phyloP scores from a whole-genome alignment of 1,140 invertebrate genomes.

The Drosophila melanica region DNA sequence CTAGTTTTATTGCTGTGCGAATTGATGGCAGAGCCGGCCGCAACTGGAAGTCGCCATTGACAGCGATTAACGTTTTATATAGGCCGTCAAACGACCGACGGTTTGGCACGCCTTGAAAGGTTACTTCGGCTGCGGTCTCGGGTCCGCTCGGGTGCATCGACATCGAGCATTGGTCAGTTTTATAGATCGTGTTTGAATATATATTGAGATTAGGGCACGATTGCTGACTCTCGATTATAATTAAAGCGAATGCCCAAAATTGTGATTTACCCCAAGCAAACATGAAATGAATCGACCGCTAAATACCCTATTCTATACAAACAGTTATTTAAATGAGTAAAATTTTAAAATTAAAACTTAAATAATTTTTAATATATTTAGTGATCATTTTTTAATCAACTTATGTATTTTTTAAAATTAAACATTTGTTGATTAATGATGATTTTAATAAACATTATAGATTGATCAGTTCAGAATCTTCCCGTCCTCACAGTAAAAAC shows the following conservation, averaged over 20 bases:
- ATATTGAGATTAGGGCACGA: conserved; percentile 7
- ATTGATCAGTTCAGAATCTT: too few species aligned
- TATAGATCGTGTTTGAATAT: conserved; percentile 2
- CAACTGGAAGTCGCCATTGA: conserved; percentile 53
- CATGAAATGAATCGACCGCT: background rate
- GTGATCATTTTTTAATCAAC: too few species aligned
- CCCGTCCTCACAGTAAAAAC: too few species aligned
- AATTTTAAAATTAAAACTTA: too few species aligned
- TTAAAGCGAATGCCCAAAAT: conserved; percentile 11
- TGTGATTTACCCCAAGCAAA: background rate
- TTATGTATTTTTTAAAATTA: too few species aligned
- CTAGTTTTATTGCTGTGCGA: conserved; percentile 31
- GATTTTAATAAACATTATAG: too few species aligned
- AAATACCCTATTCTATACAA: background rate
- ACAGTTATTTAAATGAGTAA: background rate
- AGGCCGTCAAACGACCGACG: conserved; percentile 41
- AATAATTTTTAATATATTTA: too few species aligned
- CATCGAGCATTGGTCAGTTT: conserved; percentile 21
- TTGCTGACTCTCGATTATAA: background rate
- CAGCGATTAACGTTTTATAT: conserved; percentile 70
- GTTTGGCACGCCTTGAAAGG: conserved; percentile 12
- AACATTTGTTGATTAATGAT: too few species aligned
- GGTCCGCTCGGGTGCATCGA: conserved; percentile 13
- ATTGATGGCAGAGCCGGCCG: conserved; percentile 54
- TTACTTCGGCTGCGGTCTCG: conserved; percentile 2